Evolutionary conservation across 2,797 vertebrate genomes (phyloP).

Genomic region (Holocentrus rufus): DNA sequence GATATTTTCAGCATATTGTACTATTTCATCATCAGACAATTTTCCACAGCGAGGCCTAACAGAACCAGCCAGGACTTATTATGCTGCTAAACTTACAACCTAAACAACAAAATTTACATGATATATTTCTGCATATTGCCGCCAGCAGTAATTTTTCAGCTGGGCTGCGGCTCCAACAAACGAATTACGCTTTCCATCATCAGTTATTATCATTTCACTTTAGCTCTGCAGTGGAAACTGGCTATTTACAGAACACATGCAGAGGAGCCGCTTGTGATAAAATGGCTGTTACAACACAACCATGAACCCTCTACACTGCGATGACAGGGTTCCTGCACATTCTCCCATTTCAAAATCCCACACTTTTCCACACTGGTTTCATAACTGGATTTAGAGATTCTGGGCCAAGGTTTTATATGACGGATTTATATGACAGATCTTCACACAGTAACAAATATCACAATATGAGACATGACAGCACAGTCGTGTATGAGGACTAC

Average conservation of each 20-base stretch:
- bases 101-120: constrained; percentile 53
- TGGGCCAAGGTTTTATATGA: background rate
- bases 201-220: constrained; percentile 41
- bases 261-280: constrained; percentile 27
- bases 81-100: constrained; percentile 27
- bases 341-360: background rate
- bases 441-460: background rate
- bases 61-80: constrained; percentile 33
- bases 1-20: constrained; percentile 31
- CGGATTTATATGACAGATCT: background rate
- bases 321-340: constrained; percentile 8
- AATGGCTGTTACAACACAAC: constrained; percentile 74
- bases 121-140: constrained; percentile 45
- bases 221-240: constrained; percentile 23
- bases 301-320: constrained; percentile 8
- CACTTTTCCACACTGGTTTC: background rate
- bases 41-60: constrained; percentile 42
- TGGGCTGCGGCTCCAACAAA: constrained; percentile 27
- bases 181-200: constrained; percentile 44
- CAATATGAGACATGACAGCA: constrained; percentile 1
- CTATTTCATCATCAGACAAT: constrained; percentile 60
- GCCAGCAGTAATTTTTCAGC: constrained; percentile 55
- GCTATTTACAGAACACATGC: constrained; percentile 37
- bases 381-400: background rate
- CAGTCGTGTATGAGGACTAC: constrained; percentile 17